A percentile compares a stretch with the other conserved stretches of the same genome.
Evolutionary conservation across 2,797 vertebrate genomes (phyloP).

Genomic region (Ctenochaetus hawaiiensis): DNA sequence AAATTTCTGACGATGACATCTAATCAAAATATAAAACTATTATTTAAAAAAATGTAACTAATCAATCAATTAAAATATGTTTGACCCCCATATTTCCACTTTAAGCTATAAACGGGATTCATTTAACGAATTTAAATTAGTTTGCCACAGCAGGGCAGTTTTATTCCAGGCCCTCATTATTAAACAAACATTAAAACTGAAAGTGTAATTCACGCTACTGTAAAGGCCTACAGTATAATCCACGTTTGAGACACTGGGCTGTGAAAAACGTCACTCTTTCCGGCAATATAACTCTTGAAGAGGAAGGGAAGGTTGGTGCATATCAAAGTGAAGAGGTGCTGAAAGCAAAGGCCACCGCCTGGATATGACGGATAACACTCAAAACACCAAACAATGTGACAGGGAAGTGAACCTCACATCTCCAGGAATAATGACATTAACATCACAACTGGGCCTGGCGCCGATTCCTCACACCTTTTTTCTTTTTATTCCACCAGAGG

Average conservation of each 20-base stretch:
- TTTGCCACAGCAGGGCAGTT: rapidly evolving
- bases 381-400: constrained; percentile 85
- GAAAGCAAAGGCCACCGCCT: constrained; percentile 87
- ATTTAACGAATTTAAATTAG: not conserved
- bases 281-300: constrained; percentile 88
- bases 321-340: constrained; percentile 95
- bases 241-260: constrained; percentile 70
- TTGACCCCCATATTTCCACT: too few relatives aligned
- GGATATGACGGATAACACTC: constrained; percentile 91
- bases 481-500: constrained; percentile 43
- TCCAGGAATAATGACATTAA: constrained; percentile 87
- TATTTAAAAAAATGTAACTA: too few relatives aligned
- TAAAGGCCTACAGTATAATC: not conserved
- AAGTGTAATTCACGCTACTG: not conserved
- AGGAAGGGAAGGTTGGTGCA: constrained; percentile 89
- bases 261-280: constrained; percentile 90
- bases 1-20: not conserved
- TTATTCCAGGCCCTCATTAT: not conserved
- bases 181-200: not conserved
- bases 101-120: not conserved
- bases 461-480: constrained; percentile 78
- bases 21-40: too few relatives aligned
- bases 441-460: constrained; percentile 86
- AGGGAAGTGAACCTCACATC: constrained; percentile 87
- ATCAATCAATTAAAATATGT: not conserved